Conservation (phyloP, 2,113 vertebrate species). For the Octodon degus region DNA sequence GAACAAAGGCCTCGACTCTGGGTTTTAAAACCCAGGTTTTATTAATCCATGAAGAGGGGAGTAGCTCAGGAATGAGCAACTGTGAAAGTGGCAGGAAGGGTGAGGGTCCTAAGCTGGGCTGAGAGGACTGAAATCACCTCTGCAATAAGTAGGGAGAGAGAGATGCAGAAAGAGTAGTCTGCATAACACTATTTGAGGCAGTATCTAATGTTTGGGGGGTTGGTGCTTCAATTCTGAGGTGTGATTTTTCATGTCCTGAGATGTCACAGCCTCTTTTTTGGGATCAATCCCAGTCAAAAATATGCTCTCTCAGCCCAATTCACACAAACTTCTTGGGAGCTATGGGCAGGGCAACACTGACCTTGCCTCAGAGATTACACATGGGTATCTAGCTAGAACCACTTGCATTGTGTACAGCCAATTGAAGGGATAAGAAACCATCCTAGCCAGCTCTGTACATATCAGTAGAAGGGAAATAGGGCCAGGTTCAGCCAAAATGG, state of each 20-base stretch:
- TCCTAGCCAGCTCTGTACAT: not conserved
- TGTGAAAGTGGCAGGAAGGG: not conserved
- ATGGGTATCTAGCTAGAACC: not conserved
- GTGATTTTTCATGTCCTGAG: not conserved
- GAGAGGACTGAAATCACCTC: not conserved
- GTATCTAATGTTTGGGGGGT: not conserved
- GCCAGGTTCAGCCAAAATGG: not conserved
- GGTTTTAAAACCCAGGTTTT: not conserved
- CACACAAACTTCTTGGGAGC: not conserved
- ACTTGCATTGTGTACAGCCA: not conserved
- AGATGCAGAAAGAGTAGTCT: not conserved
- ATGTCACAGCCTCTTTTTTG: not conserved
- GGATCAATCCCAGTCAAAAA: not conserved
- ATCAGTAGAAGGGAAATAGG: not conserved
- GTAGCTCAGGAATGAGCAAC: not conserved
- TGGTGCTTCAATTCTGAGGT: not conserved
- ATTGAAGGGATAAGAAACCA: not conserved
- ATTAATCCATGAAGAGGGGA: not conserved
- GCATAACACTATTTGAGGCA: not conserved
- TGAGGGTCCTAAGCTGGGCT: not conserved
- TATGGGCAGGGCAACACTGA: not conserved
- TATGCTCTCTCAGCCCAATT: not conserved
- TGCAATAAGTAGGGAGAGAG: not conserved
- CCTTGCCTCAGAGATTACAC: not conserved
- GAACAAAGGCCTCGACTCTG: not conserved